phyloP scores from a whole-genome alignment of 1,140 invertebrate species.

The Gryllus bimaculatus region DNA sequence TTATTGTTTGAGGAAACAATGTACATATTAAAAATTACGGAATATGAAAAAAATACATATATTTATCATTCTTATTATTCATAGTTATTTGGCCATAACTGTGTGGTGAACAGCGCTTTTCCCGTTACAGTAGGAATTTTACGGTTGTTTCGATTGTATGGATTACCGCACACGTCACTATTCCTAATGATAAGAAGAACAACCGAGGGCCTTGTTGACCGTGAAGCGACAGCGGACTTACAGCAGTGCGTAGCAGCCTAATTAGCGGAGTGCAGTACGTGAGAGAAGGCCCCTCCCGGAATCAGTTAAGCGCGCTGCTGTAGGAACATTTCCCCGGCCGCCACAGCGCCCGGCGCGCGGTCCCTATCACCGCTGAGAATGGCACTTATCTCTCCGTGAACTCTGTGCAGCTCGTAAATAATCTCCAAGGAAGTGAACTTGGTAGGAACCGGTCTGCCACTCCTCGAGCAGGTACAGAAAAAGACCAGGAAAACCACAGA shows the following conservation, averaged over 20 bases:
- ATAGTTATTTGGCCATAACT: too few relatives aligned
- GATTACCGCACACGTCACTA: too few relatives aligned
- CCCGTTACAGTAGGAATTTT: too few relatives aligned
- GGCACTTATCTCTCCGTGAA: neutral
- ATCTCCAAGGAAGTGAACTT: neutral
- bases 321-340: neutral
- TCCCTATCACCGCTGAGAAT: neutral
- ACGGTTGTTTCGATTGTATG: too few relatives aligned
- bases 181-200: too few relatives aligned
- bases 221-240: neutral
- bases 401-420: neutral
- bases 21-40: too few relatives aligned
- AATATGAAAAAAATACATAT: too few relatives aligned
- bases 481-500: neutral
- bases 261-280: neutral
- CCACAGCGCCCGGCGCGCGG: too few relatives aligned
- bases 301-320: neutral
- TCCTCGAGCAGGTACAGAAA: neutral
- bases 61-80: too few relatives aligned
- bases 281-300: neutral
- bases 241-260: neutral
- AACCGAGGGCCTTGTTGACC: too few relatives aligned
- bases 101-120: too few relatives aligned
- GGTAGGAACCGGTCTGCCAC: neutral
- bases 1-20: too few relatives aligned